These are phyloP conservation scores for Notodonta dromedarius DNA, from an alignment of 2,888 invertebrate species.

Conservation along the genomic window DNA sequence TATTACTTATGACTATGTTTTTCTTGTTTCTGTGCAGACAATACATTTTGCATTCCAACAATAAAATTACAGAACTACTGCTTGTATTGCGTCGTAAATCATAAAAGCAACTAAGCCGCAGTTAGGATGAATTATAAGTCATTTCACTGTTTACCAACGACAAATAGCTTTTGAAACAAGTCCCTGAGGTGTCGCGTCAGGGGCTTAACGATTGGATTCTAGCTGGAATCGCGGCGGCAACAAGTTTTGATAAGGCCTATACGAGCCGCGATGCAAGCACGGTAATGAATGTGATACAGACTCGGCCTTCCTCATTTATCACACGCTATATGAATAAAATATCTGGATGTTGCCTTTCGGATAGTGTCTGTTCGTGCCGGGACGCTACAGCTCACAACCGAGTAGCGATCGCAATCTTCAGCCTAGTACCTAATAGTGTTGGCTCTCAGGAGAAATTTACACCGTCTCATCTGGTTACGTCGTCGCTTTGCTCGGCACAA, in stretches of 20 bases:
- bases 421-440: slow-evolving; percentile 62
- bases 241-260: slow-evolving; percentile 79
- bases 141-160: slow-evolving; percentile 68
- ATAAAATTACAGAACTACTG: slow-evolving; percentile 45
- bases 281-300: slow-evolving; percentile 80
- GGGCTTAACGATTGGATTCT: slow-evolving; percentile 60
- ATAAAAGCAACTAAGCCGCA: slow-evolving; percentile 64
- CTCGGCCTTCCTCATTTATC: slow-evolving; percentile 77
- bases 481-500: slow-evolving; percentile 56
- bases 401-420: slow-evolving; percentile 65
- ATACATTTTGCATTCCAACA: slow-evolving; percentile 35
- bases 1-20: no score
- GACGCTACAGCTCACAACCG: slow-evolving; percentile 64
- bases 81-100: slow-evolving; percentile 50
- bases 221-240: slow-evolving; percentile 68
- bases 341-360: slow-evolving; percentile 74
- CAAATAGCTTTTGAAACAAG: slow-evolving; percentile 70
- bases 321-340: slow-evolving; percentile 80
- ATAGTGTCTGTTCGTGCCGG: slow-evolving; percentile 72
- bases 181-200: slow-evolving; percentile 64
- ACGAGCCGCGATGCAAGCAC: slow-evolving; percentile 71
- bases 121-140: slow-evolving; percentile 67
- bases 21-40: slow-evolving; percentile 2
- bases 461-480: slow-evolving; percentile 49
- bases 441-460: slow-evolving; percentile 69